Base-by-base conservation (phyloP, 2,888 invertebrate species). In the Acleris holmiana region DNA sequence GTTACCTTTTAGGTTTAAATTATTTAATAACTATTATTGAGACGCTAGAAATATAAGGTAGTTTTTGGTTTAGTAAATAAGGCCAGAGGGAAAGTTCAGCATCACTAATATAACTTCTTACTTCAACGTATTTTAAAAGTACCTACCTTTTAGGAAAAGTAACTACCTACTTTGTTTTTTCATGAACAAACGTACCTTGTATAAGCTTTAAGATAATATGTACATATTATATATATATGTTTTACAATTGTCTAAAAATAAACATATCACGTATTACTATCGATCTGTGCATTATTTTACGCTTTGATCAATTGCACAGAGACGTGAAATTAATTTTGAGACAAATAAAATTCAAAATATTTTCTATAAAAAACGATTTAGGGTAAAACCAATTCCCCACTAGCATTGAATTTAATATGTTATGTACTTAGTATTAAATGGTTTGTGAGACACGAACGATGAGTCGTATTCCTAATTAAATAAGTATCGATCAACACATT, bases 1-100 rank as follows among this genome's bases (percentile, higher is more conserved):
- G 92, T 92, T 92, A 92, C 92, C 92, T 90, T 89, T 88, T 89
- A 87, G 86, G 82, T 83, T 88, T 88, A 88, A 87, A 83, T 89
- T 85, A 88, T 89, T 88, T 80, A 78, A 80, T 84, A 83, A 82
- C 8, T 29, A 29, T 29, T 84, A 85, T 83, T 85, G 88, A 88
- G 87, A 84, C 78, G 84, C 86, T 91, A 91, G 85, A 84, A 83
- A 13, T 35, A 35, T 35, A 35, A 75, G 78, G 83, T 84, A 88
- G 85, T 85, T 87, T n/a, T 88, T 69, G 88, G 88, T 89, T 89
- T 78, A 75, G 79, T 85, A 82, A 82, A 71, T 81, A 82, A 76
- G 82, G 84, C 85, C 76, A 76, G 86, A 88, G 88, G 82, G 89
- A 90, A 89, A 89, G 91, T 91, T 91, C 91, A 91, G 91, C 91